Conservation (phyloP, 2,113 vertebrate genomes). For the Elephas maximus region DNA sequence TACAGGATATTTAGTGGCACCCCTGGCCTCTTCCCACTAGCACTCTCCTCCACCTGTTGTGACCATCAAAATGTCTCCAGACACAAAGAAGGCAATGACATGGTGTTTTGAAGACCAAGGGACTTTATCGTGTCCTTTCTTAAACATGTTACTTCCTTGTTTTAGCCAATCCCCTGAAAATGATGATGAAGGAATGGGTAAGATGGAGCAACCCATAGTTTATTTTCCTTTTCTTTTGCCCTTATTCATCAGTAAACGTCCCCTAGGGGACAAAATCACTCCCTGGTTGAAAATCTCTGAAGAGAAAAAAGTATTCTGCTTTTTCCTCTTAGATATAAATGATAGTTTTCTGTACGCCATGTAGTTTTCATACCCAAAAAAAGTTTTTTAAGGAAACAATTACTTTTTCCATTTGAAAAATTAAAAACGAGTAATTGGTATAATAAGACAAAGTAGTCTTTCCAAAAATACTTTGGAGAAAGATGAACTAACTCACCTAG, state of each 20-base stretch:
- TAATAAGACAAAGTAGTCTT: background rate
- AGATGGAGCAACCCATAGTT: background rate
- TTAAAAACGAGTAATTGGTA: slow-evolving; percentile 11
- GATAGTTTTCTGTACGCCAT: background rate
- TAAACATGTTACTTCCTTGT: background rate
- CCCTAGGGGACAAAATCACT: background rate
- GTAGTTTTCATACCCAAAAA: slow-evolving; percentile 37
- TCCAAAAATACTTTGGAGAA: slow-evolving; percentile 42
- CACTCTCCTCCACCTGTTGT: background rate
- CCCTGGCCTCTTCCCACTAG: background rate
- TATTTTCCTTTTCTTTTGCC: background rate
- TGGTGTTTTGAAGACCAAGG: background rate
- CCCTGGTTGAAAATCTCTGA: slow-evolving; percentile 7
- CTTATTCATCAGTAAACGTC: background rate
- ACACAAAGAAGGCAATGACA: background rate
- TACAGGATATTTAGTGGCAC: background rate
- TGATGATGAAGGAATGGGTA: background rate
- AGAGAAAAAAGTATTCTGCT: too few species aligned
- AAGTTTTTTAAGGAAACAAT: background rate
- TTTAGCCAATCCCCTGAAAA: background rate
- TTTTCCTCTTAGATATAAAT: slow-evolving; percentile 11
- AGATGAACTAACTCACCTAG: background rate
- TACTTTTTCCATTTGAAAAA: slow-evolving; percentile 47
- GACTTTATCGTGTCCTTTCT: background rate
- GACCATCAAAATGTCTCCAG: background rate